These are phyloP conservation scores for Aphrophora alni DNA, from an alignment of 2,888 invertebrate species.

Conservation along the genomic window DNA sequence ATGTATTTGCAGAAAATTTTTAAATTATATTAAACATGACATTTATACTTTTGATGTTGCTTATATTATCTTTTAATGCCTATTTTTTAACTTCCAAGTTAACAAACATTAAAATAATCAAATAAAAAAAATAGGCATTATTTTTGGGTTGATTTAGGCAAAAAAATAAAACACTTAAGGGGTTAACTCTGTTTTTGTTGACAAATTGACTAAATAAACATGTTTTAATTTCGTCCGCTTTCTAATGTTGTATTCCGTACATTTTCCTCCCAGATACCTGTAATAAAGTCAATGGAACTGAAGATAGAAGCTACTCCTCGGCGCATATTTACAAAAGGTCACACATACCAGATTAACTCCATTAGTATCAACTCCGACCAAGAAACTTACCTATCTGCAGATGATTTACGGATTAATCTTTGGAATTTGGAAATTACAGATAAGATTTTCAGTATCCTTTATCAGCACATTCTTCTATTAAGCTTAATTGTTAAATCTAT, in stretches of 20 bases:
- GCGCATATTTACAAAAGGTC: constrained; percentile 99
- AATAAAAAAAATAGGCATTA: too few relatives aligned
- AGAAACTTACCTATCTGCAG: constrained; percentile 98
- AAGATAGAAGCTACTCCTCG: constrained; percentile 99
- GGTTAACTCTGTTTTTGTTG: background rate
- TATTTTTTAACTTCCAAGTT: too few relatives aligned
- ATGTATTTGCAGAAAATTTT: too few relatives aligned
- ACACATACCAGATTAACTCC: constrained; percentile 99
- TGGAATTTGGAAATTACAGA: constrained; percentile 99
- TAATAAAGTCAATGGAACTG: constrained; percentile 94
- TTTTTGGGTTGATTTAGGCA: too few relatives aligned
- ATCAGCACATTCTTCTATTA: constrained; percentile 14
- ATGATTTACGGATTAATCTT: constrained; percentile 97
- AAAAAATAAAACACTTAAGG: too few relatives aligned
- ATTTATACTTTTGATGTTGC: too few relatives aligned
- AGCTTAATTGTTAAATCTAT: constrained; percentile 42
- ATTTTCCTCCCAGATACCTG: constrained; percentile 82
- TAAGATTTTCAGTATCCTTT: constrained; percentile 91
- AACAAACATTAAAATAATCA: too few relatives aligned
- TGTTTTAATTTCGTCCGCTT: too few relatives aligned
- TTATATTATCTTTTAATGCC: too few relatives aligned
- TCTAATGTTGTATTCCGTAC: too few relatives aligned
- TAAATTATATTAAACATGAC: too few relatives aligned
- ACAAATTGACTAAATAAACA: constrained; percentile 11
- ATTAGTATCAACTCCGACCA: constrained; percentile 99